A percentile compares a stretch with the other conserved stretches of the same genome.
phyloP scores from a whole-genome alignment of 2,797 vertebrate species.

The Ceryle rudis region DNA sequence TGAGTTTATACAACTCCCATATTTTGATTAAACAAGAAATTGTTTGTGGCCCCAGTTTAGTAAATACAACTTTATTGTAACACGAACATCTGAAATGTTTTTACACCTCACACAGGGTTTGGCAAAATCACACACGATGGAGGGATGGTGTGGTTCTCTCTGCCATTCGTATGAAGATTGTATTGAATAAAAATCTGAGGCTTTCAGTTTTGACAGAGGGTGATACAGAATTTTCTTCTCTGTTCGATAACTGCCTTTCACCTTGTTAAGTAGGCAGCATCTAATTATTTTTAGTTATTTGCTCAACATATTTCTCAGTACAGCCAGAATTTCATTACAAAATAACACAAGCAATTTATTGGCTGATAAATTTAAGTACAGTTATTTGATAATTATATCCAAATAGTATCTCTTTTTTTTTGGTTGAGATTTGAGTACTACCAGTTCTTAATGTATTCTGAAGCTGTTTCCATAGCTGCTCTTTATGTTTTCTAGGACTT shows the following conservation, averaged over 20 bases:
- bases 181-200: neutral
- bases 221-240: neutral
- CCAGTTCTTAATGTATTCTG: neutral
- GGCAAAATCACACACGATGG: neutral
- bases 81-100: neutral
- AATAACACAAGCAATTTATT: neutral
- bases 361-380: neutral
- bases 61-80: neutral
- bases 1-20: neutral
- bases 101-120: neutral
- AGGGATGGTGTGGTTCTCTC: neutral
- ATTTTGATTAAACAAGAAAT: neutral
- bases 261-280: neutral
- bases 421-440: neutral
- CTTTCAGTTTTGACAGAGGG: neutral
- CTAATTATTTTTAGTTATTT: neutral
- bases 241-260: neutral
- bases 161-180: neutral
- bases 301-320: neutral
- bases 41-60: neutral
- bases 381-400: neutral
- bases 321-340: neutral
- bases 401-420: neutral
- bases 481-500: neutral
- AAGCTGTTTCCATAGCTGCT: neutral